Percentiles rank a stretch among this genome's conserved stretches.
Conservation (phyloP, 1,140 invertebrate genomes). For the Nasonia vitripennis region DNA sequence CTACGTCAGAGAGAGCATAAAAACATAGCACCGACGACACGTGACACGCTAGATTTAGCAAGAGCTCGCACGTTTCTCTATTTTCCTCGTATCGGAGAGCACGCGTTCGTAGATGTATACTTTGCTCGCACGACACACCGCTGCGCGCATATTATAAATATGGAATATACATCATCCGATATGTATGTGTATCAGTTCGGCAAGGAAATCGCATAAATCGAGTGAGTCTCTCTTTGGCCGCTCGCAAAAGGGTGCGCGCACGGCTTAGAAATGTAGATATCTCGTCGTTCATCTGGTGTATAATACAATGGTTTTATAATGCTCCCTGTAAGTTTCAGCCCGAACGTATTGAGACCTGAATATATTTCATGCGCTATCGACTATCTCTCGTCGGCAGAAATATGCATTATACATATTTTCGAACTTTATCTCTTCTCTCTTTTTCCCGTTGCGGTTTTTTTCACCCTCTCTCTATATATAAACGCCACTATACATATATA, state of each 20-base stretch:
- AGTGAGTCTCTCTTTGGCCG: slow-evolving; percentile 21
- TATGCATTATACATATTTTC: slow-evolving; percentile 43
- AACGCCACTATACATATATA: too few species aligned
- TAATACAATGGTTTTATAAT: slow-evolving; percentile 49
- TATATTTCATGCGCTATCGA: slow-evolving; percentile 44
- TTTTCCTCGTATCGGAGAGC: background rate
- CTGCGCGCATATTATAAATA: background rate
- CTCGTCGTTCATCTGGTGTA: slow-evolving; percentile 17
- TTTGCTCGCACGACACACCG: background rate
- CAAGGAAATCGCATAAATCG: slow-evolving; percentile 36
- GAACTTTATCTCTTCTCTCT: slow-evolving; percentile 27
- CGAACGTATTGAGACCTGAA: slow-evolving; percentile 42
- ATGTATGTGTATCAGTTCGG: background rate
- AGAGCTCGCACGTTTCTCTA: background rate
- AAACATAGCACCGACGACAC: background rate
- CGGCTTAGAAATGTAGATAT: slow-evolving; percentile 6
- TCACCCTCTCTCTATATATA: background rate
- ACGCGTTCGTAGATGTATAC: background rate
- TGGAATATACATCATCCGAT: background rate
- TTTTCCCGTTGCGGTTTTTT: background rate
- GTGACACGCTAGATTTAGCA: background rate
- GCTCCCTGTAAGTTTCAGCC: slow-evolving; percentile 37
- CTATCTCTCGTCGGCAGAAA: slow-evolving; percentile 33
- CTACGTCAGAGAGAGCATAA: background rate
- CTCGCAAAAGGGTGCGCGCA: slow-evolving; percentile 28